phyloP scores from a whole-genome alignment of 1,140 invertebrate species.

The Ridgeia piscesae region DNA sequence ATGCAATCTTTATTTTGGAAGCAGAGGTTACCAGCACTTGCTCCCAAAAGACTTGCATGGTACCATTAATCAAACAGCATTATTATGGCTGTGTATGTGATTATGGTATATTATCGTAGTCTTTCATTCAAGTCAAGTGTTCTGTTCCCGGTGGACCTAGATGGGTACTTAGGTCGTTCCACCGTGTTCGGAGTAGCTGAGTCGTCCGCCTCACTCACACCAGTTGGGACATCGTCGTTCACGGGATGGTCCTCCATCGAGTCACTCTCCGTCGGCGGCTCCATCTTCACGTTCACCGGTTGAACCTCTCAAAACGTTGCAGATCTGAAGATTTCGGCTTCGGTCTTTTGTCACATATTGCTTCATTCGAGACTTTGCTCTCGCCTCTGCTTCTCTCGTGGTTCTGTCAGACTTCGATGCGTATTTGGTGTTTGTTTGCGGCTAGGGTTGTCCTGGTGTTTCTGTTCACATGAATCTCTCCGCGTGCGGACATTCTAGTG shows the following conservation, averaged over 20 bases:
- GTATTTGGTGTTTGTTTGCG: not conserved
- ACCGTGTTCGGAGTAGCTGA: not conserved
- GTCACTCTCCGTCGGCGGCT: not conserved
- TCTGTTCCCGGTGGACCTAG: too few relatives aligned
- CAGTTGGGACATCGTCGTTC: not conserved
- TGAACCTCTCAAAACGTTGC: not conserved
- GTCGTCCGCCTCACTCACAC: not conserved
- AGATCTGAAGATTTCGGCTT: not conserved
- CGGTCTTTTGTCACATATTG: conserved; percentile 19
- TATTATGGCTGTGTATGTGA: not conserved
- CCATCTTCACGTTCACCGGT: conserved; percentile 4
- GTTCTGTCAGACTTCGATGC: not conserved
- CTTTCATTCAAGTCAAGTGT: too few relatives aligned
- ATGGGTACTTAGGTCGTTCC: not conserved
- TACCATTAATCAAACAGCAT: conserved; percentile 15
- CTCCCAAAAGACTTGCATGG: not conserved
- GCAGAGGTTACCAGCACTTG: conserved; percentile 7
- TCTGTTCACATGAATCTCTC: conserved; percentile 35
- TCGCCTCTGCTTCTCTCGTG: not conserved
- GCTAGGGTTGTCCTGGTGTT: conserved; percentile 6
- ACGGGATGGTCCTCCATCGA: not conserved
- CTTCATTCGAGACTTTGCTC: not conserved
- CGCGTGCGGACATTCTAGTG: conserved; percentile 36
- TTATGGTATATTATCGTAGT: too few relatives aligned
- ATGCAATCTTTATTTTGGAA: conserved; percentile 6